Evolutionary conservation across 2,888 invertebrate species (phyloP), one percentile per base, ranked within the genome.

Genomic region (Epistrophe eligans): DNA sequence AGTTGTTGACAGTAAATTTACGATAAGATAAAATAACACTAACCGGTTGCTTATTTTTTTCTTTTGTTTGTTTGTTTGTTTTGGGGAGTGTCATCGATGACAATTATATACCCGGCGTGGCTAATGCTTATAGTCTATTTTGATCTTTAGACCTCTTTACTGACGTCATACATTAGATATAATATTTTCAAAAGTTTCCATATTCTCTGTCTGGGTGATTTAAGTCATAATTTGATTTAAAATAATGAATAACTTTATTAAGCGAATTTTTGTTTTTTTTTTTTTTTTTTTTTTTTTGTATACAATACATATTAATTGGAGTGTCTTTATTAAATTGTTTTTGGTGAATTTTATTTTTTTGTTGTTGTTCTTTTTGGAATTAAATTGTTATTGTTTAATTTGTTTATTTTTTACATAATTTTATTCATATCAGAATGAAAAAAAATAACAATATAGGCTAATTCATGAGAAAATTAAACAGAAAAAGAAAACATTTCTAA

Each of bases 1-100:
- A 67, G 48, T 38, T 67, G 35, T 17, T 50, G 67, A 67, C 50
- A 67, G 45, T 7, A 7, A 6, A 32, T 62, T 62, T 24, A 50
- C 19, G 50, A 67, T 67, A 50, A 50, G 19, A 67, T 50, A 38
- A 55, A 38, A 15, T 9, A 0, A 35, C 7, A 11, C 1, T 67
- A 35, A 67, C 67, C 50, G 50, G 67, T 50, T 62, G 38, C 8
- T 40, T 13, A 15, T 60, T 7, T 13, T 60, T 4, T 19, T 38
- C 19, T 50, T 3, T 15, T n/a, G n/a, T 55, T 32, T 55, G 19
- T 8, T 5, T 38, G 3, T 38, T 38, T 50, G 1, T 15, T 55
- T 32, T 55, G 19, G 24, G 62, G 40, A 62, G 62, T 62, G 24
- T 24, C 62, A 43, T 62, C 40, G 43, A 40, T 40, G 24, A 60